phyloP scores from a whole-genome alignment of 2,113 vertebrate genomes.

The Oenanthe melanoleuca region DNA sequence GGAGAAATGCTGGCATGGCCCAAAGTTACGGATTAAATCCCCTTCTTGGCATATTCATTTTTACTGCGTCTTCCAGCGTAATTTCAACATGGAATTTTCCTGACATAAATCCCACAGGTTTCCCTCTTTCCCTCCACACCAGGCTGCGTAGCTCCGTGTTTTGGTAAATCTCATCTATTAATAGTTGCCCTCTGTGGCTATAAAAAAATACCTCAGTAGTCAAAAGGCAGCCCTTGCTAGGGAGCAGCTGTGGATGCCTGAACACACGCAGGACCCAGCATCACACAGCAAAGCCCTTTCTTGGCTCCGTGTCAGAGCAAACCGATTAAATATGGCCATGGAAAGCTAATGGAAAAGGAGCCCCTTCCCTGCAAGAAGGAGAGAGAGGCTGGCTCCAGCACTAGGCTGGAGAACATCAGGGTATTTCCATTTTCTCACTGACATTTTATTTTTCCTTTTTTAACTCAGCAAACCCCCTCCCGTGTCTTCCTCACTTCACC shows the following conservation, averaged over 20 bases:
- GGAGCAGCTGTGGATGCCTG: constrained; percentile 50
- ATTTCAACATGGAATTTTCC: constrained; percentile 57
- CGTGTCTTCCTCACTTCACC: constrained; percentile 1
- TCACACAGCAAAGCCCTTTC: constrained; percentile 45
- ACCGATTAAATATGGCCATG: constrained; percentile 53
- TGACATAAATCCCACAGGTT: constrained; percentile 48
- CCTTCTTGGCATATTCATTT: constrained; percentile 18
- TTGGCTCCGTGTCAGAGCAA: constrained; percentile 54
- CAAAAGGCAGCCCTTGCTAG: constrained; percentile 48
- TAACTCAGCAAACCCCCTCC: background rate
- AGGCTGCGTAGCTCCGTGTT: background rate
- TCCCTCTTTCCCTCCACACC: background rate
- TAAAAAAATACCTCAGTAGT: constrained; percentile 63
- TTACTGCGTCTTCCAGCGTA: constrained; percentile 8
- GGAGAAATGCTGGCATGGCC: background rate
- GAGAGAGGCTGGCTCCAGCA: background rate
- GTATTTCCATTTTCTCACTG: constrained; percentile 34
- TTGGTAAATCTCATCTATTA: constrained; percentile 60
- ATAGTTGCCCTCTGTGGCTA: constrained; percentile 62
- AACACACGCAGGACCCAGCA: background rate
- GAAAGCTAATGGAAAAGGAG: constrained; percentile 60
- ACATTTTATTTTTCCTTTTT: constrained; percentile 35
- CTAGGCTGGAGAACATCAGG: background rate
- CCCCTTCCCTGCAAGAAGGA: constrained; percentile 8
- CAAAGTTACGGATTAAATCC: background rate